These are phyloP conservation scores for Monomorium pharaonis DNA, from an alignment of 1,140 invertebrate species.

Conservation along the genomic window DNA sequence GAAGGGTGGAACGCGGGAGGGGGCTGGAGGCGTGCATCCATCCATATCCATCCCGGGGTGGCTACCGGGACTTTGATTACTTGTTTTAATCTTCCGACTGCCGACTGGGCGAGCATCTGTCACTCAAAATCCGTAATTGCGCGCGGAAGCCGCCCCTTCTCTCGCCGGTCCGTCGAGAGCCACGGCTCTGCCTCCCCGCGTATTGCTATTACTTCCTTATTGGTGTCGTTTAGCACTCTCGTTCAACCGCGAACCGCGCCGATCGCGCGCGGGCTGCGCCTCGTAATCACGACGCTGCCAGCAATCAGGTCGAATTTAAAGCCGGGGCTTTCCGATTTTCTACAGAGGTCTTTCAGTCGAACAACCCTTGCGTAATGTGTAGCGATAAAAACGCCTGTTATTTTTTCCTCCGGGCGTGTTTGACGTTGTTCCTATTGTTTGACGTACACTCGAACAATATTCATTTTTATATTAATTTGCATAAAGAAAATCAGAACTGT, in stretches of 20 bases:
- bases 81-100: conserved; percentile 86
- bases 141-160: conserved; percentile 73
- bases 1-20: conserved; percentile 6
- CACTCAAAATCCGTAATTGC: conserved; percentile 85
- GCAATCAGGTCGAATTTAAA: conserved; percentile 26
- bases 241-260: conserved; percentile 52
- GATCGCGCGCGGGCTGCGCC: conserved; percentile 34
- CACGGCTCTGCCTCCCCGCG: conserved; percentile 32
- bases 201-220: conserved; percentile 72
- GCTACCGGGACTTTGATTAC: conserved; percentile 84
- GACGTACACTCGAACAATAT: not conserved
- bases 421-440: not conserved
- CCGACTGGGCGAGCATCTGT: conserved; percentile 85
- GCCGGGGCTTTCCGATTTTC: not conserved
- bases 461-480: not conserved
- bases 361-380: not conserved
- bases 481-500: not conserved
- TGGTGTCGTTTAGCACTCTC: conserved; percentile 71
- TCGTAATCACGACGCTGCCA: conserved; percentile 29
- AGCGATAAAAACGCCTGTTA: not conserved
- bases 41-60: conserved; percentile 79
- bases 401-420: not conserved
- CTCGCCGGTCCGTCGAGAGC: conserved; percentile 20
- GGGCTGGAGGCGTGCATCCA: conserved; percentile 73
- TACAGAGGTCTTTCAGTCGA: conserved; percentile 3